phyloP scores from a whole-genome alignment of 1,140 invertebrate genomes.

The Dufourea novaeangliae region DNA sequence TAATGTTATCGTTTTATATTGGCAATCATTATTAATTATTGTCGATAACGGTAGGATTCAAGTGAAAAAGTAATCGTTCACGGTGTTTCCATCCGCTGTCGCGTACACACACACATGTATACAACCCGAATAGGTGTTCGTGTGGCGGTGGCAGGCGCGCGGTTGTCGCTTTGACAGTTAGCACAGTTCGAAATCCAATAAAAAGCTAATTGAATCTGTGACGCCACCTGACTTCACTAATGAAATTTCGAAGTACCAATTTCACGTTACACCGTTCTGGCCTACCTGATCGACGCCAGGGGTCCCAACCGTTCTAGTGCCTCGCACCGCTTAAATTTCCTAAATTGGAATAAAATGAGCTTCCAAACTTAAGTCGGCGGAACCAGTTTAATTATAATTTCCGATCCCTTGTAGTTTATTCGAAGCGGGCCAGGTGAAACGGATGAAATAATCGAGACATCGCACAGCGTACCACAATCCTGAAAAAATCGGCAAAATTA shows the following conservation, averaged over 20 bases:
- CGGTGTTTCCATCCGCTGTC: background rate
- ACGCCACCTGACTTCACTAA: conserved; percentile 82
- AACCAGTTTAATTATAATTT: conserved; percentile 59
- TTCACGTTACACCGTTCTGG: conserved; percentile 78
- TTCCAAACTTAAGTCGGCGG: conserved; percentile 33
- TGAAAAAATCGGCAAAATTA: too few relatives aligned
- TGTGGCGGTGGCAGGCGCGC: conserved; percentile 39
- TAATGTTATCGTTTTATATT: background rate
- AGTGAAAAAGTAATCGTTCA: conserved; percentile 31
- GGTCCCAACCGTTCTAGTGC: conserved; percentile 46
- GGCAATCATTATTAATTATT: too few relatives aligned
- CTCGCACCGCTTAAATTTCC: conserved; percentile 57
- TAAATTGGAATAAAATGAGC: conserved; percentile 72
- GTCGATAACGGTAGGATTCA: background rate
- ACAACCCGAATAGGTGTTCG: conserved; percentile 15
- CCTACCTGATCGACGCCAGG: conserved; percentile 62
- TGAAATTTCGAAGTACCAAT: conserved; percentile 82
- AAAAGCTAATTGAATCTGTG: conserved; percentile 82
- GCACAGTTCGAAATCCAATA: conserved; percentile 81
- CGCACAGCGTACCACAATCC: too few relatives aligned
- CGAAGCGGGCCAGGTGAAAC: background rate
- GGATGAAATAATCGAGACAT: background rate
- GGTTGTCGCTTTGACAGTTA: conserved; percentile 79
- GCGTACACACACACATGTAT: conserved; percentile 19
- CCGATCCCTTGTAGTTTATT: conserved; percentile 24